A percentile compares a stretch with the other conserved stretches of the same genome.
Conservation (phyloP, 2,113 vertebrate genomes). For the Heterotilapia buettikoferi region DNA sequence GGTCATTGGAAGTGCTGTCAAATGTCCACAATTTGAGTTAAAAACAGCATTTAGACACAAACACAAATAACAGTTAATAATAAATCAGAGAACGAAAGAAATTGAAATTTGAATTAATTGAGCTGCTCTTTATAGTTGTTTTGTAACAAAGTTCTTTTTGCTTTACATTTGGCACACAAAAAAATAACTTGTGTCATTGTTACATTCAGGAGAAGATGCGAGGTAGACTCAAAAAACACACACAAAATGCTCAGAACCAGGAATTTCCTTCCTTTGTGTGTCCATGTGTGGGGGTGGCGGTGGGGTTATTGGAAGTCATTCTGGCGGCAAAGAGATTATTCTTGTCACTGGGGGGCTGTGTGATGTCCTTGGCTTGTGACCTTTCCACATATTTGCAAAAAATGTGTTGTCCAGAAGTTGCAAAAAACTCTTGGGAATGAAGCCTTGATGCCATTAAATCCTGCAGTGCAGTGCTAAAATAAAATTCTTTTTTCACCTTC, state of each 20-base stretch:
- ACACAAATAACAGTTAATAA: neutral
- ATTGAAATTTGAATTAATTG: neutral
- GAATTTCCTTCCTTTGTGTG: neutral
- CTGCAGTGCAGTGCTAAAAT: neutral
- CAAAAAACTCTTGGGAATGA: neutral
- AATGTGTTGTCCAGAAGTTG: neutral
- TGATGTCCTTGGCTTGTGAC: constrained; percentile 12
- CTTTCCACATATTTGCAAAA: neutral
- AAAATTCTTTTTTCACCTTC: neutral
- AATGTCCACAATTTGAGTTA: neutral
- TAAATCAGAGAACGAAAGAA: neutral
- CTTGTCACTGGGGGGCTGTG: neutral
- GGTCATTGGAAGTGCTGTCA: neutral
- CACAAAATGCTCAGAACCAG: neutral
- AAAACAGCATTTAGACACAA: neutral
- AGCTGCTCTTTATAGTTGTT: neutral
- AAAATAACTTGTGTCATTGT: neutral
- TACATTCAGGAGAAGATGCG: neutral
- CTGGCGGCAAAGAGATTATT: neutral
- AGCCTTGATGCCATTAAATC: neutral
- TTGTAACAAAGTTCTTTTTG: neutral
- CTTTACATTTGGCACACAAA: neutral
- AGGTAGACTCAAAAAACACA: neutral
- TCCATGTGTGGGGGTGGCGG: neutral
- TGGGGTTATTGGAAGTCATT: neutral